Base-by-base conservation (phyloP, 2,888 invertebrate genomes). In the Spilarctia lutea region DNA sequence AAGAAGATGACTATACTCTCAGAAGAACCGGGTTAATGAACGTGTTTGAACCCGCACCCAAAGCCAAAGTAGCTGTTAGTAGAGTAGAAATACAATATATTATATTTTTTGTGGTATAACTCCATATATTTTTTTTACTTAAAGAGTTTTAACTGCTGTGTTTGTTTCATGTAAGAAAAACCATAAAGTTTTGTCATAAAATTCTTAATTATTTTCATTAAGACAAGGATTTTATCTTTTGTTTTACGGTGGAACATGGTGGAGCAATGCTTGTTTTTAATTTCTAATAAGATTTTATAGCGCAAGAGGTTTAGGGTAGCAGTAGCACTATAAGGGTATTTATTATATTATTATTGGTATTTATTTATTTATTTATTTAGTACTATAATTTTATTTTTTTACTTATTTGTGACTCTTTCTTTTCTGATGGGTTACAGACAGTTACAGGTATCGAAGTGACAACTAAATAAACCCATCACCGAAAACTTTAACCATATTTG, bases 161-260 rank as follows among this genome's bases (percentile, higher is more conserved):
- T 75, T 82, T 13, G 60, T 73, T 76, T 68, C 52, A 11, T 52
- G 60, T 68, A 4, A 76, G 45, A 68, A 65, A 56, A 65, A 67
- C 35, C 52, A 65, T 18, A 78, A 83, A 81, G 76, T 82, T 75
- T 30, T 70, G 67, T 63, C 30, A 8, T 65, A 66, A 60, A 72
- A 42, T 27, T 68, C 66, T 78, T 75, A 75, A 76, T 82, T 75
- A 76, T 74, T 71, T 75, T 75, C 68, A 74, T 81, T 77, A 83
- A 79, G 80, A 77, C 79, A 65, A 73, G 52, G 27, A 63, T 27
- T 75, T 77, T 75, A 73, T 77, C 65, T 77, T 72, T 76, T 71
- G 2, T 75, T 68, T 56, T 39, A 24, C 24, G 68, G 73, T 68
- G 72, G 45, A 72, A 11, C 39, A 39, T 10, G 39, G 39, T 39